These are phyloP conservation scores for Cynocephalus volans DNA, from an alignment of 2,113 vertebrate species.

Conservation along the genomic window DNA sequence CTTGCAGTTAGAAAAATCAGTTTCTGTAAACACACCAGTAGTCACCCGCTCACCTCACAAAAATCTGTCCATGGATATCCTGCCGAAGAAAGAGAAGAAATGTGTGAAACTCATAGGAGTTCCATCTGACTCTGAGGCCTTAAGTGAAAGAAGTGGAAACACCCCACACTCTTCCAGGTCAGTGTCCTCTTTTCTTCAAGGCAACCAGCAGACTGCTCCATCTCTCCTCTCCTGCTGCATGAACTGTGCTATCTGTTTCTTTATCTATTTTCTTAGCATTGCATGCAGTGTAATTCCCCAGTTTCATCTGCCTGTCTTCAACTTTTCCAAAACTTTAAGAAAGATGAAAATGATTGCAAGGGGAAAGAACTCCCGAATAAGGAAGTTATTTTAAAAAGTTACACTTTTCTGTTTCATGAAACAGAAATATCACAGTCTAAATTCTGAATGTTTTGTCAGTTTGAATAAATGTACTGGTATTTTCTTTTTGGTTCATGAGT, in stretches of 20 bases:
- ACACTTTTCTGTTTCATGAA: neutral
- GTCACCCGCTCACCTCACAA: neutral
- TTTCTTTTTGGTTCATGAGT: constrained; percentile 55
- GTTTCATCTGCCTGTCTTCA: constrained; percentile 85
- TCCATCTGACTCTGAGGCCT: constrained; percentile 59
- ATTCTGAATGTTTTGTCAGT: neutral
- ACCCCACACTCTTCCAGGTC: constrained; percentile 89
- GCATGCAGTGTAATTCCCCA: constrained; percentile 87
- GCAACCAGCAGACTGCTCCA: constrained; percentile 83
- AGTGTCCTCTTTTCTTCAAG: constrained; percentile 87
- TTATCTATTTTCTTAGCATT: constrained; percentile 89
- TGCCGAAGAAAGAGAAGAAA: constrained; percentile 86
- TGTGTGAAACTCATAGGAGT: constrained; percentile 89
- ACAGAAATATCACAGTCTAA: neutral
- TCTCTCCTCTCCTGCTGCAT: constrained; percentile 89
- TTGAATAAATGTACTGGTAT: constrained; percentile 32
- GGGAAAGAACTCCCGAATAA: constrained; percentile 78
- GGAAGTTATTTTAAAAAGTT: constrained; percentile 2
- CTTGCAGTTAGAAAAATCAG: constrained; percentile 12
- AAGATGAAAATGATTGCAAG: constrained; percentile 83
- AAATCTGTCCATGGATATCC: neutral
- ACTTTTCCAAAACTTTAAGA: constrained; percentile 86
- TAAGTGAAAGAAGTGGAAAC: constrained; percentile 74
- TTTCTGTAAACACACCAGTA: constrained; percentile 4
- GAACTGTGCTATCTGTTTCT: constrained; percentile 87